Conservation (phyloP, 1,140 invertebrate genomes). For the Zaprionus davidi region DNA sequence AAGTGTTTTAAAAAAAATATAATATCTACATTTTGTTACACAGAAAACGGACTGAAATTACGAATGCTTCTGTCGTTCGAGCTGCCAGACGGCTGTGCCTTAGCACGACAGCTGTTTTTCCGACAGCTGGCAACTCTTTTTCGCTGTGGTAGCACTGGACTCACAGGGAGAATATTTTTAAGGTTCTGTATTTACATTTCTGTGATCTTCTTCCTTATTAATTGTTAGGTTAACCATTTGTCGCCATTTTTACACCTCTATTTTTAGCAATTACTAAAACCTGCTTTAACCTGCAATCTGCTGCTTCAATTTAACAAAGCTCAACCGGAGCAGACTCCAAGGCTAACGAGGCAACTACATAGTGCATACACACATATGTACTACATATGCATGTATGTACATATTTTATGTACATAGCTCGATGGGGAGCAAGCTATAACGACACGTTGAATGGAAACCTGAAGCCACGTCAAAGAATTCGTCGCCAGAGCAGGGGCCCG, state of each 20-base stretch:
- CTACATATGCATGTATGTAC: too few relatives aligned
- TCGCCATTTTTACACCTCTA: not conserved
- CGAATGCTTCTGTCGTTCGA: not conserved
- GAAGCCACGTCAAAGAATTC: constrained; percentile 31
- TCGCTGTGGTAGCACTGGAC: not conserved
- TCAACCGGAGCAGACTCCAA: constrained; percentile 1
- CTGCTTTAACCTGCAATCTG: constrained; percentile 19
- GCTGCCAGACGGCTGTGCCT: not conserved
- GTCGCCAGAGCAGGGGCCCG: not conserved
- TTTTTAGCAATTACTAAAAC: constrained; percentile 21
- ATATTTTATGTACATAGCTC: too few relatives aligned
- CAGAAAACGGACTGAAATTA: not conserved
- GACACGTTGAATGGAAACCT: constrained; percentile 17
- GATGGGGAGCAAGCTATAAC: not conserved
- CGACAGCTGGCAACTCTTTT: constrained; percentile 4
- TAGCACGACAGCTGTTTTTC: not conserved
- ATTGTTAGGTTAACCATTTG: not conserved
- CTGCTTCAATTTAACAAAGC: constrained; percentile 23
- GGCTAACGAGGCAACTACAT: constrained; percentile 18
- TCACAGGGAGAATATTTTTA: not conserved
- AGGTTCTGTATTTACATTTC: not conserved
- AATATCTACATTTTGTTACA: not conserved
- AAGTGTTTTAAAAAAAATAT: constrained; percentile 1
- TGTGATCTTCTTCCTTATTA: not conserved
- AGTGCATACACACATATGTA: too few relatives aligned